A percentile compares a stretch with the other conserved stretches of the same genome.
Conservation (phyloP, 2,113 vertebrate genomes). For the Planiliza haematocheilus region DNA sequence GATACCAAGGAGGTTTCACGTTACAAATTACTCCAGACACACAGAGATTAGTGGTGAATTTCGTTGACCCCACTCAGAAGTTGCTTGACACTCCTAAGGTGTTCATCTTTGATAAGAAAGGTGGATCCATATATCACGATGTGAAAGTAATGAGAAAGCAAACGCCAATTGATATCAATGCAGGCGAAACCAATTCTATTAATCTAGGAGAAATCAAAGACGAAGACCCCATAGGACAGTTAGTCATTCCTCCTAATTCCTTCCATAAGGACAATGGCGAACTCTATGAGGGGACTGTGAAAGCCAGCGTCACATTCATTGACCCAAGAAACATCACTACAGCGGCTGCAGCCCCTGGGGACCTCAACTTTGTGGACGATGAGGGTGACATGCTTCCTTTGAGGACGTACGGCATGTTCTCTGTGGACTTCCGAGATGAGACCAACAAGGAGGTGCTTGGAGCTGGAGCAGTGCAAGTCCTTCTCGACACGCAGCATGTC, state of each 20-base stretch:
- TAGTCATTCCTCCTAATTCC: conserved; percentile 87
- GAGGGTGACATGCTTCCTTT: conserved; percentile 91
- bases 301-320: conserved; percentile 94
- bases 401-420: conserved; percentile 97
- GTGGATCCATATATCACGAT: conserved; percentile 91
- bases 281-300: conserved; percentile 88
- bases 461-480: conserved; percentile 86
- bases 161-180: conserved; percentile 84
- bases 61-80: conserved; percentile 87
- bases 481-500: conserved; percentile 89
- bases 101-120: conserved; percentile 90
- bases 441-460: conserved; percentile 83
- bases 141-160: conserved; percentile 92
- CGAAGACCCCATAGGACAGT: conserved; percentile 87
- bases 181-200: conserved; percentile 85
- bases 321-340: conserved; percentile 92
- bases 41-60: conserved; percentile 89
- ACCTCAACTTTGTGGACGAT: conserved; percentile 90
- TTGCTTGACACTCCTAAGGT: conserved; percentile 91
- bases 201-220: conserved; percentile 84
- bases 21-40: conserved; percentile 87
- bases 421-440: conserved; percentile 90
- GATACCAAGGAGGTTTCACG: conserved; percentile 93
- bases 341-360: conserved; percentile 87
- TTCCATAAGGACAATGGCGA: conserved; percentile 88